phyloP scores from a whole-genome alignment of 2,113 vertebrate genomes.

The Vimba vimba region DNA sequence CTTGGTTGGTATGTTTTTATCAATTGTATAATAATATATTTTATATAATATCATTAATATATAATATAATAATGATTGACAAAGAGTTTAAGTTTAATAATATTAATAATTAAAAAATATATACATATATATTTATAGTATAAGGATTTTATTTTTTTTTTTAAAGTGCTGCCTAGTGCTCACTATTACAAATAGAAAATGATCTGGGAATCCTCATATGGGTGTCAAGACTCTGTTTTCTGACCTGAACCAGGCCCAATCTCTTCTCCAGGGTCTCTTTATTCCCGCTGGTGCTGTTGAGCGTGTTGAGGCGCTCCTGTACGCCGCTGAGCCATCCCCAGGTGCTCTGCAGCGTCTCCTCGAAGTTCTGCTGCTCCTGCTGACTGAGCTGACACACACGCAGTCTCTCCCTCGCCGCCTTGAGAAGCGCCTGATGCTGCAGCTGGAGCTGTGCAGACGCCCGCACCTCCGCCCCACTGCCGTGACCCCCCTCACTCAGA shows the following conservation, averaged over 20 bases:
- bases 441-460: conserved; percentile 85
- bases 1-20: neutral
- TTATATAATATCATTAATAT: neutral
- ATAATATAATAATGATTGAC: neutral
- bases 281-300: conserved; percentile 85
- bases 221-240: neutral
- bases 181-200: neutral
- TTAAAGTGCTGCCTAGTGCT: no score
- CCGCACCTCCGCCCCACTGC: conserved; percentile 82
- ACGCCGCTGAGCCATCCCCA: conserved; percentile 86
- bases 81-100: neutral
- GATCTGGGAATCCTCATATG: neutral
- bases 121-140: no score
- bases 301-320: conserved; percentile 82
- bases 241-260: conserved; percentile 88
- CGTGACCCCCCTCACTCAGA: conserved; percentile 85
- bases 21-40: neutral
- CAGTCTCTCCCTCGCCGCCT: conserved; percentile 81
- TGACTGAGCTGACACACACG: conserved; percentile 84
- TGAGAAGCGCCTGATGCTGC: conserved; percentile 85
- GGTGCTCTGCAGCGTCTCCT: conserved; percentile 86
- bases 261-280: conserved; percentile 87
- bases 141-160: no score
- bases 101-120: neutral
- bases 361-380: conserved; percentile 91